phyloP scores from a whole-genome alignment of 2,888 invertebrate genomes.

The Acleris laterana region DNA sequence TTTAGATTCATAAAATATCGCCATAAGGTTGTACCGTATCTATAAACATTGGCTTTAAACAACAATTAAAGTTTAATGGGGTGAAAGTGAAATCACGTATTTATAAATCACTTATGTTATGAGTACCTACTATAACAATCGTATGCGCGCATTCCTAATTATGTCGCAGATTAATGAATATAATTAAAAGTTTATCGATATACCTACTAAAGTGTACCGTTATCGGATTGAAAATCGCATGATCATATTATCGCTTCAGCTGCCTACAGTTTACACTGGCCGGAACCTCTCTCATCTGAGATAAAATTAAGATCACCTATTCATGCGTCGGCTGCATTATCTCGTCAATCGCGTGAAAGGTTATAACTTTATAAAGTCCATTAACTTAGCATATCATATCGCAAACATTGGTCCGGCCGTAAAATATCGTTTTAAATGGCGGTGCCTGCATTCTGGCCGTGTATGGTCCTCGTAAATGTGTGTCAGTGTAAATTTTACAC shows the following conservation, averaged over 20 bases:
- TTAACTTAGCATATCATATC: slow-evolving; percentile 71
- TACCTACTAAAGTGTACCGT: slow-evolving; percentile 37
- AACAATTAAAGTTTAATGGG: slow-evolving; percentile 28
- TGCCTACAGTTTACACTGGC: slow-evolving; percentile 68
- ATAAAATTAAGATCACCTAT: slow-evolving; percentile 82
- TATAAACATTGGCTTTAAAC: slow-evolving; percentile 14
- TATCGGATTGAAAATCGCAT: slow-evolving; percentile 70
- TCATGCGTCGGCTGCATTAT: slow-evolving; percentile 76
- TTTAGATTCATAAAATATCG: slow-evolving; percentile 35
- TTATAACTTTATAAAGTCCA: slow-evolving; percentile 70
- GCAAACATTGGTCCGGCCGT: slow-evolving; percentile 63
- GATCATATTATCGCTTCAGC: slow-evolving; percentile 74
- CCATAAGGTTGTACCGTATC: slow-evolving; percentile 5
- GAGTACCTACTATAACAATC: too few relatives aligned
- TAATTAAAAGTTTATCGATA: too few relatives aligned
- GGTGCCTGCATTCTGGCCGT: slow-evolving; percentile 44
- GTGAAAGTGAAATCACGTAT: slow-evolving; percentile 24
- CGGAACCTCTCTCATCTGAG: slow-evolving; percentile 64
- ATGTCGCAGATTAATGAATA: slow-evolving; percentile 1
- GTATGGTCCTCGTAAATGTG: slow-evolving; percentile 59
- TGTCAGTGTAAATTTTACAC: slow-evolving; percentile 75
- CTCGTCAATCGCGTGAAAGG: slow-evolving; percentile 70
- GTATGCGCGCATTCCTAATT: slow-evolving; percentile 18
- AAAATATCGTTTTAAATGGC: slow-evolving; percentile 65
- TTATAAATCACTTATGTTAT: not conserved